These are phyloP conservation scores for Urophycis tenuis DNA, from an alignment of 2,797 vertebrate genomes.

Conservation along the genomic window DNA sequence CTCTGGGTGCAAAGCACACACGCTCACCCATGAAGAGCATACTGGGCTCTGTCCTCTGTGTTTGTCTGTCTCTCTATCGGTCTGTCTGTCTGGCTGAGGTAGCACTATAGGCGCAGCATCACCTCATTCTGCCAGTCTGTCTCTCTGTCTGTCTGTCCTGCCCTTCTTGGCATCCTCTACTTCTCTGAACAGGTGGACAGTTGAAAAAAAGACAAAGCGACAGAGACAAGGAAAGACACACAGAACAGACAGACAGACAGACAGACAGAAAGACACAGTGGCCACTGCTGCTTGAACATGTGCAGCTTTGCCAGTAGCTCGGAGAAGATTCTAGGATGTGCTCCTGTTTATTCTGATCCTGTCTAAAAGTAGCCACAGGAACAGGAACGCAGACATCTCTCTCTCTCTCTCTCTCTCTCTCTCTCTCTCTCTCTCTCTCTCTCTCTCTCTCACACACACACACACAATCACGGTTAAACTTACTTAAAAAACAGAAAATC, in stretches of 20 bases:
- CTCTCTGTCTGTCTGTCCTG: background rate
- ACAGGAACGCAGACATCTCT: conserved; percentile 14
- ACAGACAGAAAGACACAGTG: background rate
- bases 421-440: conserved; percentile 7
- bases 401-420: conserved; percentile 17
- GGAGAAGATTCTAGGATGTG: conserved; percentile 24
- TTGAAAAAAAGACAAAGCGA: background rate
- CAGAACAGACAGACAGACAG: background rate
- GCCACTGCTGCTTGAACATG: background rate
- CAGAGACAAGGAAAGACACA: background rate
- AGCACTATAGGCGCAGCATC: background rate
- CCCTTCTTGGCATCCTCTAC: background rate
- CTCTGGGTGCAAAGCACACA: background rate
- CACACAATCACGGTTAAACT: too few relatives aligned
- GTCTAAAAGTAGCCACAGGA: conserved; percentile 41
- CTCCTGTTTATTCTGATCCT: conserved; percentile 46
- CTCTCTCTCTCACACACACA: conserved; percentile 2
- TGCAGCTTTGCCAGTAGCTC: background rate
- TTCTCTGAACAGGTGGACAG: background rate
- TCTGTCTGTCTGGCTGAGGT: background rate
- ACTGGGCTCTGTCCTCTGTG: background rate
- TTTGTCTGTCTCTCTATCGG: background rate
- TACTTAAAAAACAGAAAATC: too few relatives aligned
- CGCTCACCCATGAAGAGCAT: background rate
- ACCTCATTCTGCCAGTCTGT: background rate